Conservation (phyloP, 1,140 invertebrate species). For the Drosophila tani region DNA sequence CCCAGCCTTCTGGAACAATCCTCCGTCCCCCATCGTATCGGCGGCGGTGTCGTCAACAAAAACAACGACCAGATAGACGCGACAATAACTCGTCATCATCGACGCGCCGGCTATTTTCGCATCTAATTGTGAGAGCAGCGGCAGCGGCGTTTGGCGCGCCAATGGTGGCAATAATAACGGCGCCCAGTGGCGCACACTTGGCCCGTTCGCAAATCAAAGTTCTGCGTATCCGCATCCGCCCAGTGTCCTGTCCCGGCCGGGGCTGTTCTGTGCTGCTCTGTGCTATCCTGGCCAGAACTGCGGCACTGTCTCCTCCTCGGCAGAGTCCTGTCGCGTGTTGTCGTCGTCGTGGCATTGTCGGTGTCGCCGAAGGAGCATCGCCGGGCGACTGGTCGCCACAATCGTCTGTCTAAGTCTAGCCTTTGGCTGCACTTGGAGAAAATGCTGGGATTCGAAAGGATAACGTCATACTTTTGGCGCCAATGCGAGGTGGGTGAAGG, state of each 20-base stretch:
- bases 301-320: slow-evolving; percentile 27
- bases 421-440: slow-evolving; percentile 30
- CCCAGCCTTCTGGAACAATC: neutral
- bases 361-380: slow-evolving; percentile 54
- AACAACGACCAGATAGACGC: slow-evolving; percentile 48
- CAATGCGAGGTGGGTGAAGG: neutral
- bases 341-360: slow-evolving; percentile 58
- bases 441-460: neutral
- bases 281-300: slow-evolving; percentile 35
- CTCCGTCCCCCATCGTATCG: no score
- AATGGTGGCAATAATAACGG: slow-evolving; percentile 76
- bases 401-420: slow-evolving; percentile 67
- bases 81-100: slow-evolving; percentile 67
- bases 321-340: slow-evolving; percentile 38
- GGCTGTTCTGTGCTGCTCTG: slow-evolving; percentile 3
- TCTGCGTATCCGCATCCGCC: slow-evolving; percentile 68
- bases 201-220: slow-evolving; percentile 71
- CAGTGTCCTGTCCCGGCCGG: slow-evolving; percentile 13
- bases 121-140: slow-evolving; percentile 73
- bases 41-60: slow-evolving; percentile 47
- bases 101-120: slow-evolving; percentile 64
- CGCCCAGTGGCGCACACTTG: slow-evolving; percentile 62
- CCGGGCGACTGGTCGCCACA: slow-evolving; percentile 66
- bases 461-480: neutral
- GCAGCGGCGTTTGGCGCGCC: slow-evolving; percentile 75